Evolutionary conservation across 2,113 vertebrate species (phyloP), one percentile per base, ranked within the genome.

Genomic region (Coptodon bakossiorum): DNA sequence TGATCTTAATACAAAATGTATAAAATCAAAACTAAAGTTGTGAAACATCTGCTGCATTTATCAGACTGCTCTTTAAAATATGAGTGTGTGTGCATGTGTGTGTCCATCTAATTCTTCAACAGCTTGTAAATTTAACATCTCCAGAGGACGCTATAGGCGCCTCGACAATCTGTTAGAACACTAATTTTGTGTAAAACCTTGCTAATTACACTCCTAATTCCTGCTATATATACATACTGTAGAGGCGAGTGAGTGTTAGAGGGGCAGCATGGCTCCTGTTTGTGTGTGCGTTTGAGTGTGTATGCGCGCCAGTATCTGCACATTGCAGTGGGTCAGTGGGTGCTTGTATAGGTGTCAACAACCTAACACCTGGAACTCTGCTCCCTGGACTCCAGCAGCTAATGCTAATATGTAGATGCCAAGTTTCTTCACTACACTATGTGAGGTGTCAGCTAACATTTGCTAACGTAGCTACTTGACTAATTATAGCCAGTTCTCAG

Each of bases 401-500:
- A 90, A 91, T 85, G 88, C 88, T 76, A 88, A 89, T 53, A 11
- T 85, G 80, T 19, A 66, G 81, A 90, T 85, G 90, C 89, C 92
- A 92, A 90, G 82, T 89, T 89, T 94, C 86, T 86, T 90, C 94
- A 92, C 94, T 90, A 92, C 73, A 61, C 84, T 92, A 81, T 87
- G 81, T 22, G 85, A 86, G 86, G 92, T 92, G 89, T 95, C 94
- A 83, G 88, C 88, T 93, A 92, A 91, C 92, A 87, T 91, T 82
- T 88, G 85, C 92, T 88, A 93, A 83, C 87, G 38, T 63, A 76
- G 86, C 91, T 86, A 48, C 6, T 90, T 57, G 8, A 5, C 2
- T 96, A 96, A 94, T 94, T 95, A 92, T 96, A 96, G 93, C 86
- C 40, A 76, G 50, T 92, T 90, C 54, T 87, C 89, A 80, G 93